Percentiles rank a stretch among this genome's conserved stretches.
phyloP scores from a whole-genome alignment of 2,113 vertebrate species.

The Onychostoma macrolepis region DNA sequence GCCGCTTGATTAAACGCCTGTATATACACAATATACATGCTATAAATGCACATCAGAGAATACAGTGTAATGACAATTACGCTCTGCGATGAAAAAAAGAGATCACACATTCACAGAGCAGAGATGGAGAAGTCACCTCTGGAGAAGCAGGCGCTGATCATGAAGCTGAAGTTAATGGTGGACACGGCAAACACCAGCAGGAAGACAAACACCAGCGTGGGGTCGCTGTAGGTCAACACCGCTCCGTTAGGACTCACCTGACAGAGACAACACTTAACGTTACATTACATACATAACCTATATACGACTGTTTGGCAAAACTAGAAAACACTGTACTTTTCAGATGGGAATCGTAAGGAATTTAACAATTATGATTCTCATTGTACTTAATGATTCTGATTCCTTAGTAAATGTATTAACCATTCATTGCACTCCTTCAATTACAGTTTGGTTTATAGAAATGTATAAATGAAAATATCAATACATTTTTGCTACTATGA shows the following conservation, averaged over 20 bases:
- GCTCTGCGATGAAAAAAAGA: background rate
- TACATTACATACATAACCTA: background rate
- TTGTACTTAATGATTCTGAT: background rate
- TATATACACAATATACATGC: background rate
- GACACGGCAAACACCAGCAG: constrained; percentile 84
- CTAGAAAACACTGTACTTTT: background rate
- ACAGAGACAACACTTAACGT: background rate
- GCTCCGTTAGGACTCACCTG: constrained; percentile 89
- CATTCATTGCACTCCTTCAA: background rate
- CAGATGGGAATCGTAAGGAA: background rate
- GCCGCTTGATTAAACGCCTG: background rate
- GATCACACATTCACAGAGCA: background rate
- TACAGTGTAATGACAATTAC: background rate
- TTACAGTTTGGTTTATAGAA: background rate
- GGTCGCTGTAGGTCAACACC: constrained; percentile 89
- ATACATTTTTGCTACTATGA: background rate
- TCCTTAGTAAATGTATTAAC: background rate
- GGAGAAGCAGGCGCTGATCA: constrained; percentile 97
- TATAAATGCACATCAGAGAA: background rate
- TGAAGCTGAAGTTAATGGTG: constrained; percentile 96
- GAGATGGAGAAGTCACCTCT: constrained; percentile 76
- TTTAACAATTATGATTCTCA: background rate
- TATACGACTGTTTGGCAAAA: background rate
- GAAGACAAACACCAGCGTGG: constrained; percentile 89
- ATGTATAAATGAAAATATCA: background rate